Evolutionary conservation across 1,140 invertebrate genomes (phyloP), one percentile per base, ranked within the genome.

Genomic region (Cydia pomonella): DNA sequence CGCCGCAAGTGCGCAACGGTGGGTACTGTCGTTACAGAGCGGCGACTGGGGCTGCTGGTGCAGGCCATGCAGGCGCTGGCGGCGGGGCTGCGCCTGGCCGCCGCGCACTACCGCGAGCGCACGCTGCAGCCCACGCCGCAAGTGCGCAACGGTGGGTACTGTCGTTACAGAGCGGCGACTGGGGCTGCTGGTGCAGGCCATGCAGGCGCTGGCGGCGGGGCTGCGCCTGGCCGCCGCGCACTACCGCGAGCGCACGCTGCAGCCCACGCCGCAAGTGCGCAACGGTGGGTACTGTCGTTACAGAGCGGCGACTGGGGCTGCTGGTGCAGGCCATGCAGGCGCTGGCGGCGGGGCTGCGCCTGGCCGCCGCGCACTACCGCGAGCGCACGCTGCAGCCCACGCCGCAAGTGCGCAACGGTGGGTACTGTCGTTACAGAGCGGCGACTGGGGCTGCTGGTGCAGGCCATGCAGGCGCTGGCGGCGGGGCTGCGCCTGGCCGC

Each of bases 151-250:
- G 88, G 89, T 91, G 47, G n/a, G 83, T 72, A 18, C 53, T 5
- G 2, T n/a, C n/a, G 21, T 33, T 78, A 0, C 90, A 83, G 94
- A 94, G 84, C 91, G 93, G 90, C 97, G 99, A 86, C 93, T 99
- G 62, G 97, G 99, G 53, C 94, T 99, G 64, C 95, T 99, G 78
- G 96, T 99, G 47, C 89, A 94, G 80, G 97, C 97, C 0, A 94
- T 99, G 74, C 98, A 99, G 86, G 95, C 99, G 89, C 94, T 99
- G 1, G 97, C 98, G 69, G 98, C 98, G 9, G 98, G 98, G 6
- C 94, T 99, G 73, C 96, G 96, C 78, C 94, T 99, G 50, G 98
- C 99, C 6, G 97, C 97, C 27, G 95, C 97, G 81, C 97, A 99
- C 90, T 94, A 99, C 64, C 96, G 96, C 82, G 94, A 95, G 66